Conservation (phyloP, 2,888 invertebrate genomes). For the Cenopis cana region DNA sequence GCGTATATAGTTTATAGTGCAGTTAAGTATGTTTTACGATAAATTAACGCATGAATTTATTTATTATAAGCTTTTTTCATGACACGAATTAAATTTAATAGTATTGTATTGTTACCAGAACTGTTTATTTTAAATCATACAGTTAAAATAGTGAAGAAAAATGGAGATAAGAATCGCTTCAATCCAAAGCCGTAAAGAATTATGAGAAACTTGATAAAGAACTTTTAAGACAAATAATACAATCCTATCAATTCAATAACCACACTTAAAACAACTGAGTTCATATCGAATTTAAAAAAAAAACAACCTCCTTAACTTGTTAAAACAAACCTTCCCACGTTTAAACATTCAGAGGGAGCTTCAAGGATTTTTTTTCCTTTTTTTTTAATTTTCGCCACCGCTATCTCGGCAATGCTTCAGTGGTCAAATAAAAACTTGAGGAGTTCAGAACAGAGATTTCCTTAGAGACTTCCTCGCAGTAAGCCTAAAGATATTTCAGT, state of each 20-base stretch:
- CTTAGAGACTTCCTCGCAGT: conserved; percentile 48
- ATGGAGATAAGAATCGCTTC: neutral
- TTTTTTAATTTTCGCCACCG: conserved; percentile 83
- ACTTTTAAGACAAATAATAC: conserved; percentile 36
- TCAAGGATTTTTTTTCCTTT: conserved; percentile 64
- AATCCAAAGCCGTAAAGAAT: neutral
- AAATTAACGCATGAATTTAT: neutral
- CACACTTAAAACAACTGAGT: conserved; percentile 52
- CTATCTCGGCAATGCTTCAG: conserved; percentile 85
- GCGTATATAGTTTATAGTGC: conserved; percentile 23
- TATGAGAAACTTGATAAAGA: neutral
- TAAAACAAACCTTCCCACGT: conserved; percentile 56
- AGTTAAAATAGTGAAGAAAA: no score
- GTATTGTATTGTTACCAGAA: no score
- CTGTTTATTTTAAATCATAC: no score
- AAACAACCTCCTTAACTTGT: conserved; percentile 45
- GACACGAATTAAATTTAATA: no score
- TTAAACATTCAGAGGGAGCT: conserved; percentile 57
- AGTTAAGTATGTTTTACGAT: neutral
- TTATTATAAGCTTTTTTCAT: neutral
- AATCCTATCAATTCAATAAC: conserved; percentile 37
- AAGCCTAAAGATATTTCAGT: neutral
- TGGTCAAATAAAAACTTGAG: conserved; percentile 85
- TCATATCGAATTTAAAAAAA: conserved; percentile 49
- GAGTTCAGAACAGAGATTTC: conserved; percentile 69